These are phyloP conservation scores for Selene dorsalis DNA, from an alignment of 2,797 vertebrate species.

Conservation along the genomic window DNA sequence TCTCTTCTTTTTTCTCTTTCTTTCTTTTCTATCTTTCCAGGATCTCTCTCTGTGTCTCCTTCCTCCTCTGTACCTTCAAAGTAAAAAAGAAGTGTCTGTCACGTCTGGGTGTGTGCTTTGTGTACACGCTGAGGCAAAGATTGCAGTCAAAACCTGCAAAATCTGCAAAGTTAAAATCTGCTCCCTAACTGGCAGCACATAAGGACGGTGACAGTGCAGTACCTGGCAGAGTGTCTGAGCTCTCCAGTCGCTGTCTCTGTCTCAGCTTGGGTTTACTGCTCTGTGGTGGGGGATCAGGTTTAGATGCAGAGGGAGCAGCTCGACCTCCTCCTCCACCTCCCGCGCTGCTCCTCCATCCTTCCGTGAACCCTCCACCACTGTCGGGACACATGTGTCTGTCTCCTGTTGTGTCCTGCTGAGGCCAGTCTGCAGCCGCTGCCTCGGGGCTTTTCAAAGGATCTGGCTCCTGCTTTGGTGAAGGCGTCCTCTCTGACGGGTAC, in stretches of 20 bases:
- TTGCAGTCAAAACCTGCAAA: neutral
- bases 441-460: conserved; percentile 65
- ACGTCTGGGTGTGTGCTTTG: neutral
- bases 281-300: conserved; percentile 85
- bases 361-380: conserved; percentile 49
- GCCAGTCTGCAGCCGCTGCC: conserved; percentile 56
- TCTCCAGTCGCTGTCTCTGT: conserved; percentile 81
- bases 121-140: neutral
- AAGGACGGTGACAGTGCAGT: conserved; percentile 7
- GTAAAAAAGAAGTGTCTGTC: conserved; percentile 11
- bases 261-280: conserved; percentile 87
- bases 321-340: conserved; percentile 62
- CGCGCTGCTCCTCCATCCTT: conserved; percentile 68
- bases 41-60: conserved; percentile 70
- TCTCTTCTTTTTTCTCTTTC: conserved; percentile 77
- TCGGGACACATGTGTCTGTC: conserved; percentile 61
- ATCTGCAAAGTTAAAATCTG: neutral
- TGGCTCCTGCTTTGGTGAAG: conserved; percentile 77
- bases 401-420: conserved; percentile 58
- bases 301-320: conserved; percentile 59
- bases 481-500: conserved; percentile 79
- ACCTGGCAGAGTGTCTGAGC: conserved; percentile 75
- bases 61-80: conserved; percentile 77
- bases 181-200: neutral
- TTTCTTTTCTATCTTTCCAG: conserved; percentile 72